A percentile compares a stretch with the other conserved stretches of the same genome.
These are phyloP conservation scores for Lasioglossum baleicum DNA, from an alignment of 1,140 invertebrate genomes.

Conservation along the genomic window DNA sequence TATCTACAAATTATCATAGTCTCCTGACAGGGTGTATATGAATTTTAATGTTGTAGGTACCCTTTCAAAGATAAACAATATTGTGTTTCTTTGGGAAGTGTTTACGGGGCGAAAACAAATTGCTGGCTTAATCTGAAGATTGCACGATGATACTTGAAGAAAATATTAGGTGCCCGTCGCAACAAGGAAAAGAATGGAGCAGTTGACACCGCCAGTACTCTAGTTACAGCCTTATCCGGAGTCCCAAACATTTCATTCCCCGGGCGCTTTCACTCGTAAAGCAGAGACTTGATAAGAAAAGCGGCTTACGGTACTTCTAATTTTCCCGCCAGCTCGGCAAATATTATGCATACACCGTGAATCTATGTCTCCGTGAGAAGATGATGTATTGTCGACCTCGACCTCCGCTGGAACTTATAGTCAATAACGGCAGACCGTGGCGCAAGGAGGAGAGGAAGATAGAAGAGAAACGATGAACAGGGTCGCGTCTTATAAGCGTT, in stretches of 20 bases:
- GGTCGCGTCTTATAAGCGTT: neutral
- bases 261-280: conserved; percentile 64
- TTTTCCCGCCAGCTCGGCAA: conserved; percentile 76
- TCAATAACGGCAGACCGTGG: conserved; percentile 35
- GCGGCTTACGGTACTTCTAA: conserved; percentile 76
- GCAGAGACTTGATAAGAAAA: conserved; percentile 75
- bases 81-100: neutral
- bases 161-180: neutral
- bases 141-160: neutral
- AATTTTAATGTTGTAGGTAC: too few relatives aligned
- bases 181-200: conserved; percentile 7
- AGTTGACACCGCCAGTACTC: conserved; percentile 24
- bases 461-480: conserved; percentile 37
- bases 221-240: conserved; percentile 37
- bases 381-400: conserved; percentile 76
- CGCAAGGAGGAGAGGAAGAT: neutral
- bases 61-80: neutral
- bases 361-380: conserved; percentile 72
- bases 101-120: neutral
- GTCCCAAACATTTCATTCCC: conserved; percentile 56
- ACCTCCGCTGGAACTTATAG: conserved; percentile 73
- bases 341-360: conserved; percentile 77
- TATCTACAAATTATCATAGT: too few relatives aligned
- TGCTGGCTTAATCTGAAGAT: neutral
- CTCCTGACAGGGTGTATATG: too few relatives aligned